Percentiles rank a stretch among this genome's conserved stretches.
Evolutionary conservation across 2,888 invertebrate species (phyloP).

Genomic region (Chironomus riparius): DNA sequence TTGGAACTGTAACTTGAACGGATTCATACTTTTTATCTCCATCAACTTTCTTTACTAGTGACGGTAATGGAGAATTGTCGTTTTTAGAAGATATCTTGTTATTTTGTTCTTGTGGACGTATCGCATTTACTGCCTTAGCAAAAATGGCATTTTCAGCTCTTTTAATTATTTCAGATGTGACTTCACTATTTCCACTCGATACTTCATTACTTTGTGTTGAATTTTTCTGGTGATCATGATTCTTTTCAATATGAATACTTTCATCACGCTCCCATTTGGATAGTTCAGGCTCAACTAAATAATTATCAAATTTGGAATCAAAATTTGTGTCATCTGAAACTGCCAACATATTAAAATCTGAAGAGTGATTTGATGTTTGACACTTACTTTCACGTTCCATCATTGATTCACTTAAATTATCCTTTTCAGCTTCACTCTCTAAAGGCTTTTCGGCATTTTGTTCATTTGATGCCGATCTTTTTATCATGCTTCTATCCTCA

Average conservation of each 20-base stretch:
- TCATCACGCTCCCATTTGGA: constrained; percentile 87
- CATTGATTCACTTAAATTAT: background rate
- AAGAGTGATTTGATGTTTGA: background rate
- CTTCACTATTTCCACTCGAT: constrained; percentile 48
- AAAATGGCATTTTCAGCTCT: constrained; percentile 87
- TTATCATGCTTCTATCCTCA: constrained; percentile 30
- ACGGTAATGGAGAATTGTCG: background rate
- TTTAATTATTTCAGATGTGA: constrained; percentile 79
- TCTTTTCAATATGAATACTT: constrained; percentile 30
- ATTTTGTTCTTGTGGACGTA: constrained; percentile 66
- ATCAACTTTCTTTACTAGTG: background rate
- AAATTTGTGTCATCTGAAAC: background rate
- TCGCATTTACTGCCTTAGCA: constrained; percentile 76
- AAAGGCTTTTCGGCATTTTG: constrained; percentile 29
- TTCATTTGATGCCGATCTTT: constrained; percentile 25
- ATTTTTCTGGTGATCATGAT: constrained; percentile 35
- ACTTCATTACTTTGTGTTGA: constrained; percentile 29
- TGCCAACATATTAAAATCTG: background rate
- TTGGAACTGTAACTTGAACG: constrained; percentile 50
- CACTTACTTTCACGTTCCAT: background rate
- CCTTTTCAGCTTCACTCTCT: constrained; percentile 30
- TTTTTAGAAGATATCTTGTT: constrained; percentile 48
- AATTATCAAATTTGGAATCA: constrained; percentile 35
- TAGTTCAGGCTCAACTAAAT: constrained; percentile 51
- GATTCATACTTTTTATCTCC: constrained; percentile 42